A percentile compares a stretch with the other conserved stretches of the same genome.
phyloP scores from a whole-genome alignment of 2,113 vertebrate genomes.

The Pelvicachromis taeniatus region DNA sequence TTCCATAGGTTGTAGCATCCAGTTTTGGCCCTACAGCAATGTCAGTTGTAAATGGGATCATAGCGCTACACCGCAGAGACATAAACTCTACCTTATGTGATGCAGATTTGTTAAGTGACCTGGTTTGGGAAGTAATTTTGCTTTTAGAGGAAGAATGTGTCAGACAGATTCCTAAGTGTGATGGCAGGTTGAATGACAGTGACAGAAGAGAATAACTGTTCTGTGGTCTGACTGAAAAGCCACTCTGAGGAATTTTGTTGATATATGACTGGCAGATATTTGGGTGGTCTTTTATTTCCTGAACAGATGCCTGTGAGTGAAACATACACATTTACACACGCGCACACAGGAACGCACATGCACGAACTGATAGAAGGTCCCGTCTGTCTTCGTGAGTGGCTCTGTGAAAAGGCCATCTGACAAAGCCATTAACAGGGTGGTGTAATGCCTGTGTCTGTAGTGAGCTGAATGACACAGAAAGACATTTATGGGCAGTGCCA shows the following conservation, averaged over 20 bases:
- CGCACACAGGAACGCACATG: background rate
- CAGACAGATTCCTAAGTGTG: background rate
- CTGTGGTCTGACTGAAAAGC: conserved; percentile 27
- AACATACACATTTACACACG: conserved; percentile 17
- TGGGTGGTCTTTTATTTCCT: conserved; percentile 59
- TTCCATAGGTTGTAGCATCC: background rate
- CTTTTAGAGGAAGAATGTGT: background rate
- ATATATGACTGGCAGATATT: conserved; percentile 36
- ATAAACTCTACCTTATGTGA: background rate
- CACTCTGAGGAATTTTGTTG: conserved; percentile 28
- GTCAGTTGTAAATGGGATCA: background rate
- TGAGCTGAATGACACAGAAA: conserved; percentile 52
- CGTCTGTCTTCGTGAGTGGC: conserved; percentile 60
- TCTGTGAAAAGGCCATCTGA: conserved; percentile 70
- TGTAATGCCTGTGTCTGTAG: conserved; percentile 68
- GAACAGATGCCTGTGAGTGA: conserved; percentile 38
- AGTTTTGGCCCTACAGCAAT: background rate
- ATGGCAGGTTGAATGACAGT: background rate
- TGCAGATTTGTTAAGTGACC: background rate
- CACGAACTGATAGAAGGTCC: conserved; percentile 42
- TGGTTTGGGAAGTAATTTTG: background rate
- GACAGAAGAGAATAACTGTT: conserved; percentile 24
- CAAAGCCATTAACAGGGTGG: conserved; percentile 71
- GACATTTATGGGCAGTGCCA: conserved; percentile 63
- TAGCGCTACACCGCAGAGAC: background rate